Percentiles rank a stretch among this genome's conserved stretches.
Conservation (phyloP, 2,888 invertebrate species). For the Oscheius myriophilus region DNA sequence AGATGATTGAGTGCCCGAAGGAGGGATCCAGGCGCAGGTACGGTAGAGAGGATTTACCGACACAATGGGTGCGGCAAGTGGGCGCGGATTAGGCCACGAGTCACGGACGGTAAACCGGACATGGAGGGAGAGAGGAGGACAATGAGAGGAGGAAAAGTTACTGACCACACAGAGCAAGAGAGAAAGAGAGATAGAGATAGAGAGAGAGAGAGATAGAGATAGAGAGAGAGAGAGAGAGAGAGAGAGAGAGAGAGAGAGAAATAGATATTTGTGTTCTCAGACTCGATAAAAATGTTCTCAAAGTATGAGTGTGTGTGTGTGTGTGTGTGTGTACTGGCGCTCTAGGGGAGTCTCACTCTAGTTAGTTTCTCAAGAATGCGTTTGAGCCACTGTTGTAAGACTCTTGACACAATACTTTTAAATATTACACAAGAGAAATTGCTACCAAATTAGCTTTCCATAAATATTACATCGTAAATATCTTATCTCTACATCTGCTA, state of each 20-base stretch:
- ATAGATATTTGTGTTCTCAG: constrained; percentile 1
- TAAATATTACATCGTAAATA: no score
- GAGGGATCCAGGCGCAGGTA: background rate
- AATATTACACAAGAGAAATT: no score
- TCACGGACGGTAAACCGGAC: constrained; percentile 16
- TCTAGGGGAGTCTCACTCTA: background rate
- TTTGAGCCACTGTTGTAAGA: no score
- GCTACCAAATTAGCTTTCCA: no score
- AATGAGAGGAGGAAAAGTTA: background rate
- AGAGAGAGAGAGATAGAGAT: background rate
- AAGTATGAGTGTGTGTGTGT: background rate
- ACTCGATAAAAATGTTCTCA: background rate
- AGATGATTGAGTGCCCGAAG: no score
- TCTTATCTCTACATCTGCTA: no score
- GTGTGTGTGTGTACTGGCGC: background rate
- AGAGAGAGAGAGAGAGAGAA: background rate
- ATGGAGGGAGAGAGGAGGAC: background rate
- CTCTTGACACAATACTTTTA: no score
- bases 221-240: constrained; percentile 5
- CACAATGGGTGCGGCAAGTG: constrained; percentile 25
- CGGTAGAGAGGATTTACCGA: constrained; percentile 23
- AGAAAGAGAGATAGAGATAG: background rate
- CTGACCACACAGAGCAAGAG: background rate
- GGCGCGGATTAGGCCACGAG: constrained; percentile 18
- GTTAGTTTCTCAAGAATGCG: no score